Base-by-base conservation (phyloP, 2,113 vertebrate genomes). In the Pseudolaguvia tuberculata region DNA sequence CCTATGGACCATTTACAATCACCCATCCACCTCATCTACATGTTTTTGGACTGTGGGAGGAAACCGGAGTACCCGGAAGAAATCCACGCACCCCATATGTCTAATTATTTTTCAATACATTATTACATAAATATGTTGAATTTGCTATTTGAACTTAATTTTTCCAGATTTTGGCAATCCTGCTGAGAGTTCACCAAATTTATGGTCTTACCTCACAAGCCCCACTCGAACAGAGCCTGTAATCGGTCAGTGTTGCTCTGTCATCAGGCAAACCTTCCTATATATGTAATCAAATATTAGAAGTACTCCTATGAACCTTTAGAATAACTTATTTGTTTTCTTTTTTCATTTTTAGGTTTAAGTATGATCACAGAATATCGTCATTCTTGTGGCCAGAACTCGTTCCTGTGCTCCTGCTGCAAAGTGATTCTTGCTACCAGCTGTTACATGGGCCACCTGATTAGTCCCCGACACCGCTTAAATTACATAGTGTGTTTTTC, bases 191-290 rank as follows among this genome's bases (percentile, higher is more conserved):
- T 70, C 75, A 42, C 66, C 66, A 21, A 18, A 76, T 76, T 61
- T 76, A 29, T 76, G 75, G 75, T n/a, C 75, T 45, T 76, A 61
- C 47, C 75, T 76, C 45, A 76, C 66, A 27, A 76, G 57, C n/a
- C 11, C 66, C 21, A 52, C 17, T 25, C 55, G 75, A 45, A 61
- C 45, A 76, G 56, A 76, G 66, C 75, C 75, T 9, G 47, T 76
- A 27, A 70, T 76, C 11, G 75, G 75, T 76, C 20, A 76, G 75
- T 76, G 14, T 1, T 31, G 1, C 21, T 70, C 29, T 42, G 14
- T 59, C 17, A 0, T 25, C 45, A 5, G 61, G 59, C 4, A 11
- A 4, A 8, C 2, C n/a, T 58, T 58, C 56, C 31, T 35, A 6
- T 59, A 4, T 25, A 14, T 39, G 25, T 1, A 18, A 70, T 42